Percentiles rank a stretch among this genome's conserved stretches.
phyloP scores from a whole-genome alignment of 2,888 invertebrate genomes.

The Lepas anatifera region DNA sequence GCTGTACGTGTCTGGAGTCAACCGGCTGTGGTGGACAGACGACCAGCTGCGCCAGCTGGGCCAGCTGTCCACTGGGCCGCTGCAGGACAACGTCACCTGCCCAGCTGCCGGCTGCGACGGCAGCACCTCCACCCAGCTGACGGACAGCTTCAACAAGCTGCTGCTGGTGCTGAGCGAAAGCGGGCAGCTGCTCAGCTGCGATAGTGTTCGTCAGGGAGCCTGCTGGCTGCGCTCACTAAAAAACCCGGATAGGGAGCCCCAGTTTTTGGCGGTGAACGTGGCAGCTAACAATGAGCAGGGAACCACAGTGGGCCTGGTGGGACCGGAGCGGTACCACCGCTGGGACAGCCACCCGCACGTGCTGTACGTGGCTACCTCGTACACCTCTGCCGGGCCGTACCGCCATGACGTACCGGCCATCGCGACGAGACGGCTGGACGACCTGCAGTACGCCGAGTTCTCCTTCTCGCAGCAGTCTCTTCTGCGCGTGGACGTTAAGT shows the following conservation, averaged over 20 bases:
- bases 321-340: conserved; percentile 72
- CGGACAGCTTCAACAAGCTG: conserved; percentile 84
- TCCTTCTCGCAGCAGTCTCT: conserved; percentile 75
- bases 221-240: conserved; percentile 72
- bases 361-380: conserved; percentile 83
- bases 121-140: conserved; percentile 45
- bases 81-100: conserved; percentile 76
- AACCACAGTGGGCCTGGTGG: conserved; percentile 84
- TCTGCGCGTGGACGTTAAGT: conserved; percentile 79
- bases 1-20: conserved; percentile 23
- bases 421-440: conserved; percentile 68
- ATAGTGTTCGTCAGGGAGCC: conserved; percentile 77
- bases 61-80: conserved; percentile 61
- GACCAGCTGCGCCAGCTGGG: conserved; percentile 16
- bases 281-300: conserved; percentile 84
- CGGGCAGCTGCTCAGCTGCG: conserved; percentile 70
- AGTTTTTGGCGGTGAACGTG: conserved; percentile 66
- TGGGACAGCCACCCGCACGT: conserved; percentile 56
- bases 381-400: conserved; percentile 82
- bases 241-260: conserved; percentile 54
- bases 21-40: conserved; percentile 22
- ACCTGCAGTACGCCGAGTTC: conserved; percentile 65
- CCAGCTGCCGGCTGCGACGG: conserved; percentile 68
- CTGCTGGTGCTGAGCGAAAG: conserved; percentile 55
- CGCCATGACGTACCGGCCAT: conserved; percentile 87